Conservation (phyloP, 2,888 invertebrate species). For the Prionchulus punctatus region DNA sequence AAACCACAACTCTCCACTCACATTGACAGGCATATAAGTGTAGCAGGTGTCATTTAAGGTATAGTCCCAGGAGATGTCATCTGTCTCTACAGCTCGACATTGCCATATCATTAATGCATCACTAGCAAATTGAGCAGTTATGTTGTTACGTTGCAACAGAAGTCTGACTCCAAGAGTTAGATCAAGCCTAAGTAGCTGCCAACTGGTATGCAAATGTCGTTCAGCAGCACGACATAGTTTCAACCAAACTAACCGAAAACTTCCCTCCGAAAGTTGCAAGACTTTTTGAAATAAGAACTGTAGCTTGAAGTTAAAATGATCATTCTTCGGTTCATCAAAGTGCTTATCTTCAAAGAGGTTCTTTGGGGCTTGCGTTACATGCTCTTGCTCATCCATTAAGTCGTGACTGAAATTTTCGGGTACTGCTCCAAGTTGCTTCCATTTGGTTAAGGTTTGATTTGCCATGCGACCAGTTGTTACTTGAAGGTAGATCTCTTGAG, state of each 20-base stretch:
- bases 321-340: too few relatives aligned
- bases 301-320: constrained; percentile 4
- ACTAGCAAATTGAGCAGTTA: constrained; percentile 4
- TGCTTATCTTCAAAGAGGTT: too few relatives aligned
- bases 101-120: constrained; percentile 6
- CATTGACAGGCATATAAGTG: constrained; percentile 1
- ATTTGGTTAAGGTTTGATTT: too few relatives aligned
- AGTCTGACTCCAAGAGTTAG: constrained; percentile 2
- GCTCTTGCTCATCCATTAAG: too few relatives aligned
- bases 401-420: too few relatives aligned
- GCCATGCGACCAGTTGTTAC: too few relatives aligned
- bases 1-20: neutral
- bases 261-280: neutral
- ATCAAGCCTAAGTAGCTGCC: constrained; percentile 1
- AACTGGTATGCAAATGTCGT: neutral
- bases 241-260: constrained; percentile 3
- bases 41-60: constrained; percentile 4
- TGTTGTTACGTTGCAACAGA: neutral
- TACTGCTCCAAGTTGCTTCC: too few relatives aligned
- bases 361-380: too few relatives aligned
- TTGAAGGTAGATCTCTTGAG: too few relatives aligned
- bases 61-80: constrained; percentile 5
- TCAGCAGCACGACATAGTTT: neutral
- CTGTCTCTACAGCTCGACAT: neutral
- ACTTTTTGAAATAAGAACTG: neutral